Evolutionary conservation across 2,888 invertebrate species (phyloP).

Genomic region (Macroteleia sp.): DNA sequence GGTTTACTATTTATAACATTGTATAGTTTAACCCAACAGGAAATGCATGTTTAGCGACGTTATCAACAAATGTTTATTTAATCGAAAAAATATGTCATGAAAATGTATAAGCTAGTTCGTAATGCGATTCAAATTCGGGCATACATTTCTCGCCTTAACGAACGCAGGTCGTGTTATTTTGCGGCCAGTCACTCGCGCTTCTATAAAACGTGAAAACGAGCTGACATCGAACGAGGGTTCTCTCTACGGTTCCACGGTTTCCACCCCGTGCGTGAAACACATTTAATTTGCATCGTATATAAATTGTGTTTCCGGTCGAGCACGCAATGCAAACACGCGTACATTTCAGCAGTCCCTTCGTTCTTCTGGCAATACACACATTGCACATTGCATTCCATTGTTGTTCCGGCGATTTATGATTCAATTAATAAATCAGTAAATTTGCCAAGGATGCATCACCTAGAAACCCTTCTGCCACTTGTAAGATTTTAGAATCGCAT

Average conservation of each 20-base stretch:
- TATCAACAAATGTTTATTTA: conserved; percentile 48
- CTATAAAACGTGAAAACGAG: conserved; percentile 61
- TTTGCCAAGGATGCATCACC: conserved; percentile 24
- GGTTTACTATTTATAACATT: too few species aligned
- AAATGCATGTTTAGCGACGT: too few species aligned
- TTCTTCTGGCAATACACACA: conserved; percentile 47
- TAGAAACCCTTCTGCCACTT: conserved; percentile 67
- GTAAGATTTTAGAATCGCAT: conserved; percentile 75
- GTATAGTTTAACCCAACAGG: too few species aligned
- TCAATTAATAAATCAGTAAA: conserved; percentile 80
- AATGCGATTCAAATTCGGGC: conserved; percentile 43
- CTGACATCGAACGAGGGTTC: conserved; percentile 45
- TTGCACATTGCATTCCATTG: conserved; percentile 73
- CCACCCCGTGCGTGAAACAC: conserved; percentile 66
- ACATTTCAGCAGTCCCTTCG: conserved; percentile 73
- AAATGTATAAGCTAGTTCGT: conserved; percentile 36
- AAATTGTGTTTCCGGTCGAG: conserved; percentile 81
- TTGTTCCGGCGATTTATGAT: conserved; percentile 79
- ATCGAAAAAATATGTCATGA: conserved; percentile 42
- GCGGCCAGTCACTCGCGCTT: conserved; percentile 48
- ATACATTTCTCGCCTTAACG: conserved; percentile 32
- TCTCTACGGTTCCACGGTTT: conserved; percentile 48
- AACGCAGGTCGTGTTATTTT: conserved; percentile 48
- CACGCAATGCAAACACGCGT: conserved; percentile 81
- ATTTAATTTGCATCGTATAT: conserved; percentile 83